Evolutionary conservation across 37 sponge, comb jelly and placozoan genomes (phyloP).

Genomic region (Oopsacas minuta): DNA sequence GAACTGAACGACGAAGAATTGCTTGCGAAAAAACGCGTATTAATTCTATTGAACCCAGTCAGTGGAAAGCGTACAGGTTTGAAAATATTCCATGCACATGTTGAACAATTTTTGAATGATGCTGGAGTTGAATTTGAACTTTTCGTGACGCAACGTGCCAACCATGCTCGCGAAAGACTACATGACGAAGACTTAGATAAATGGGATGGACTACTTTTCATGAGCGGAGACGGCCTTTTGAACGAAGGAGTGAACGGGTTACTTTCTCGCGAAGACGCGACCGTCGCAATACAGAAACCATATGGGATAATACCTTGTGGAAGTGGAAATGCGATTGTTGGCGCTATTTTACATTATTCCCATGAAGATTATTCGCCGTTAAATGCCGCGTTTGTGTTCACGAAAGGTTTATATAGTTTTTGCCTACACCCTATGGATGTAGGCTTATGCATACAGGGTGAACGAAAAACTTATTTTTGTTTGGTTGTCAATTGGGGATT

Average conservation of each 20-base stretch:
- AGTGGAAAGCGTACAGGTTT: neutral
- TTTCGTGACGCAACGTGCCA: neutral
- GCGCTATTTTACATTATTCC: neutral
- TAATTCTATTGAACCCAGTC: neutral
- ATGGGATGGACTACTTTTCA: neutral
- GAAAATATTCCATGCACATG: neutral
- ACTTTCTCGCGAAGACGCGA: neutral
- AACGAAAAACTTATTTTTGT: neutral
- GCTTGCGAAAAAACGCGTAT: neutral
- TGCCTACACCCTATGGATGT: neutral
- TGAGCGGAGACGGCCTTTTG: neutral
- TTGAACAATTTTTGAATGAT: neutral
- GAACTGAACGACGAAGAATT: neutral
- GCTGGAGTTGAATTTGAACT: neutral
- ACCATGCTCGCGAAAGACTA: neutral
- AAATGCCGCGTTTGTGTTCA: neutral
- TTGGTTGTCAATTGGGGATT: neutral
- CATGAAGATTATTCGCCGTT: neutral
- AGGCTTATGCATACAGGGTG: neutral
- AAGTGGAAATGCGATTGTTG: neutral
- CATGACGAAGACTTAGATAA: neutral
- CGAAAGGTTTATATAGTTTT: neutral
- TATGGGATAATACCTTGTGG: neutral
- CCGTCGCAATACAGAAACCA: neutral
- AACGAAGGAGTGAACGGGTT: neutral